Conservation (phyloP, 2,888 invertebrate genomes). For the Anaspis maculata region DNA sequence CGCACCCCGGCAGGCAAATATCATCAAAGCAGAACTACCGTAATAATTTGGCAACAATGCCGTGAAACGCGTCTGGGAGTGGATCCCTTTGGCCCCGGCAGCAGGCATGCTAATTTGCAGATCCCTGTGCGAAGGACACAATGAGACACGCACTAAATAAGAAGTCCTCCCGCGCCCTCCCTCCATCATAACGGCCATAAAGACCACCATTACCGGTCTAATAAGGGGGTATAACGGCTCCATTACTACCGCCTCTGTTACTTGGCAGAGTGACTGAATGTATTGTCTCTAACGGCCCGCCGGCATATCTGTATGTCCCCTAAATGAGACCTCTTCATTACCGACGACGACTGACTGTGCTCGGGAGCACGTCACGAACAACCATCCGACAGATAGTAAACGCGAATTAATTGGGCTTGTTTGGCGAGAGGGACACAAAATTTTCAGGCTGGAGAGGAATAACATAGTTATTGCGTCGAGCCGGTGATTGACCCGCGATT, state of each 20-base stretch:
- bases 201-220: slow-evolving; percentile 39
- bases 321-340: slow-evolving; percentile 30
- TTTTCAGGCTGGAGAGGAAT: too few relatives aligned
- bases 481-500: too few relatives aligned
- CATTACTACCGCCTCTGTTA: slow-evolving; percentile 34
- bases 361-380: slow-evolving; percentile 1
- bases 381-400: neutral
- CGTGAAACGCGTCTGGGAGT: slow-evolving; percentile 12
- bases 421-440: too few relatives aligned
- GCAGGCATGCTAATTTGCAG: slow-evolving; percentile 31
- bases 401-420: too few relatives aligned
- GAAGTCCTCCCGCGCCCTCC: slow-evolving; percentile 25
- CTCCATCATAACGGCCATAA: slow-evolving; percentile 30
- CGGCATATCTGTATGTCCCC: slow-evolving; percentile 28
- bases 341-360: too few relatives aligned
- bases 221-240: slow-evolving; percentile 35
- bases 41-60: slow-evolving; percentile 16
- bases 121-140: slow-evolving; percentile 29
- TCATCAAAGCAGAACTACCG: slow-evolving; percentile 19
- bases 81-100: slow-evolving; percentile 13
- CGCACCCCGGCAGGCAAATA: slow-evolving; percentile 16
- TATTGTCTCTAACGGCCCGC: slow-evolving; percentile 30
- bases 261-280: slow-evolving; percentile 24
- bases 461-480: too few relatives aligned
- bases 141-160: slow-evolving; percentile 38